Base-by-base conservation (phyloP, 2,888 invertebrate genomes). In the Metellina segmentata region DNA sequence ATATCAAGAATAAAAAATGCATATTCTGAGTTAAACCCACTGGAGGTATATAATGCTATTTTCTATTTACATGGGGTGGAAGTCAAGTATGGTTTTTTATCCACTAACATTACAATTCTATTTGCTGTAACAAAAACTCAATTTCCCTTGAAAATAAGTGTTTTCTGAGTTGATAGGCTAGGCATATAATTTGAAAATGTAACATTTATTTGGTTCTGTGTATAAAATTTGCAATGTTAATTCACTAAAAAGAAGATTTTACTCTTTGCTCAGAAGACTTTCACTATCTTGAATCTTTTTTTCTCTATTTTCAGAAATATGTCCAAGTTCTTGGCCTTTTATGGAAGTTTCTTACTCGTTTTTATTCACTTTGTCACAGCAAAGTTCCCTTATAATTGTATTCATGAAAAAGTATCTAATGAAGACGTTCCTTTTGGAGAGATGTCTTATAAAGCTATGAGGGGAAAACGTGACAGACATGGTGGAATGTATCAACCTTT, bases 231-330 rank as follows among this genome's bases (percentile, higher is more conserved):
- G 34, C 34, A 34, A 34, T 34, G 34, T 34, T 34, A 34, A 34
- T 34, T 1, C 4, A 34, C 34, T 34, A 4, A 4, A 34, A 34
- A 34, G 1, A 34, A 34, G 4, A 34, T 34, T 34, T 34, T 34
- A 4, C 34, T 34, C 4, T 34, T 34, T 34, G 34, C 34, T 2
- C 4, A 34, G 34, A 34, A 34, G 34, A 34, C 1, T 34, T 34
- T 34, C 34, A 34, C 34, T 34, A 34, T 34, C 34, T n/a, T 34
- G 34, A 2, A 34, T 34, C 4, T 34, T 4, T 34, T 34, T 34
- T 34, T 69, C 34, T 85, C 61, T 34, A 19, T 61, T 85, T 85
- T 5, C 87, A 87, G 87, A 87, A 79, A 48, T 71, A 81, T 87
- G 87, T 53, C 70, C 13, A n/a, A 51, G 34, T 16, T 34, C 13